Evolutionary conservation across 2,797 vertebrate species (phyloP).

Genomic region (Cynodonichthys magdalenae): DNA sequence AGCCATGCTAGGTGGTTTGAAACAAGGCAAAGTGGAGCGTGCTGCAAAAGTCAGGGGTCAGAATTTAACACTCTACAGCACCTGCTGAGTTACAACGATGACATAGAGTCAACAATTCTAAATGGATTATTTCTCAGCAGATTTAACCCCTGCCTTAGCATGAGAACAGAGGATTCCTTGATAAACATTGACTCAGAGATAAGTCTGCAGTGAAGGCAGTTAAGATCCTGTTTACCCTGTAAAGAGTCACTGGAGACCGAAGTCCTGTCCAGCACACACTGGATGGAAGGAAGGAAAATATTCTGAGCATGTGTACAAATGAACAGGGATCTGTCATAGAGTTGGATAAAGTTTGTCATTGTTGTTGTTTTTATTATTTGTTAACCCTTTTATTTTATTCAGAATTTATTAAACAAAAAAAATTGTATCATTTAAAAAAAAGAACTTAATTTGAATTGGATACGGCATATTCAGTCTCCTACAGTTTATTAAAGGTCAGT

Average conservation of each 20-base stretch:
- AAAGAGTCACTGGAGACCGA: slow-evolving; percentile 10
- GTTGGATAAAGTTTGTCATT: too few relatives aligned
- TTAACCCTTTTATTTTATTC: too few relatives aligned
- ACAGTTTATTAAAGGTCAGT: slow-evolving; percentile 7
- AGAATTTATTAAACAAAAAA: too few relatives aligned
- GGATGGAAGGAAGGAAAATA: slow-evolving; percentile 16
- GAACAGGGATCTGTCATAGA: too few relatives aligned
- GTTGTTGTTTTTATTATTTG: slow-evolving; percentile 17
- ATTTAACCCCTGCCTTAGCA: slow-evolving; percentile 48
- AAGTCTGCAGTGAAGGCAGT: slow-evolving; percentile 34
- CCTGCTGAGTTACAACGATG: slow-evolving; percentile 57
- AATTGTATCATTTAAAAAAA: too few relatives aligned
- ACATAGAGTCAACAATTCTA: slow-evolving; percentile 58
- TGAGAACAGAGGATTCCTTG: slow-evolving; percentile 45
- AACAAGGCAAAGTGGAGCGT: slow-evolving; percentile 24
- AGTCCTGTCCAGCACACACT: slow-evolving; percentile 19
- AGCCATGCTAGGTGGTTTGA: slow-evolving; percentile 46
- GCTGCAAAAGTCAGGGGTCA: slow-evolving; percentile 58
- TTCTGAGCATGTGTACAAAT: slow-evolving; percentile 3
- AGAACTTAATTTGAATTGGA: not conserved
- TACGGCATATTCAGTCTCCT: slow-evolving; percentile 30
- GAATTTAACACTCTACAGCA: slow-evolving; percentile 51
- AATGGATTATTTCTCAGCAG: slow-evolving; percentile 65
- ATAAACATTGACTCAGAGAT: slow-evolving; percentile 64
- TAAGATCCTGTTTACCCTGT: slow-evolving; percentile 44